phyloP scores from a whole-genome alignment of 2,113 vertebrate species.

The Gasterosteus aculeatus region DNA sequence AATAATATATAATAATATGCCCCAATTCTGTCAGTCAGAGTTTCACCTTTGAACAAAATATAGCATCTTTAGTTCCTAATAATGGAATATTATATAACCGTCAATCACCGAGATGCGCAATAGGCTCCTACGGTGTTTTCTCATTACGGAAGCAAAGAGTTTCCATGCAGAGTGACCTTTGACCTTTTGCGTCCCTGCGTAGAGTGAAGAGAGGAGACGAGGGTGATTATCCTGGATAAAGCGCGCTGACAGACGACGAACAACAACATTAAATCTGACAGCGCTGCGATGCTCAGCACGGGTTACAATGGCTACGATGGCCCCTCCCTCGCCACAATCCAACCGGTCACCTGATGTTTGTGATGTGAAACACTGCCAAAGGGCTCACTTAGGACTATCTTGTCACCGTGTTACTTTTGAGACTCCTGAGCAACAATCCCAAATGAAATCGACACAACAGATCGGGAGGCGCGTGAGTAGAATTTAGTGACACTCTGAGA shows the following conservation, averaged over 20 bases:
- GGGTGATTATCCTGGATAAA: conserved; percentile 41
- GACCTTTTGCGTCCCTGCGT: conserved; percentile 19
- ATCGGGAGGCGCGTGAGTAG: neutral
- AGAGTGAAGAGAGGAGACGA: conserved; percentile 17
- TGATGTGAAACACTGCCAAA: neutral
- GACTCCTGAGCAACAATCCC: neutral
- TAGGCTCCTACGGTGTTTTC: neutral
- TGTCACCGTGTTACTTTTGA: conserved; percentile 3
- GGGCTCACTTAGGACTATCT: neutral
- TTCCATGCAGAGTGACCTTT: conserved; percentile 6
- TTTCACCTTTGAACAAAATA: neutral
- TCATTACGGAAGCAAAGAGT: conserved; percentile 4
- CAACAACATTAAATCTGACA: conserved; percentile 36
- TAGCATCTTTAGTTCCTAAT: neutral
- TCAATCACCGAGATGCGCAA: conserved; percentile 1
- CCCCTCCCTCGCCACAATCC: neutral
- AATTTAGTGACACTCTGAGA: neutral
- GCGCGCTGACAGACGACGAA: conserved; percentile 19
- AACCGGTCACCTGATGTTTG: neutral
- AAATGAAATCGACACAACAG: conserved; percentile 9
- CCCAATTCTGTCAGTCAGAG: neutral
- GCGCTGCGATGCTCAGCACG: conserved; percentile 8
- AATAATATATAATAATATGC: neutral
- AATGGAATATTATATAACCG: neutral
- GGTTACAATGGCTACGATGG: conserved; percentile 5